Evolutionary conservation across 2,797 vertebrate genomes (phyloP).

Genomic region (Trachurus trachurus): DNA sequence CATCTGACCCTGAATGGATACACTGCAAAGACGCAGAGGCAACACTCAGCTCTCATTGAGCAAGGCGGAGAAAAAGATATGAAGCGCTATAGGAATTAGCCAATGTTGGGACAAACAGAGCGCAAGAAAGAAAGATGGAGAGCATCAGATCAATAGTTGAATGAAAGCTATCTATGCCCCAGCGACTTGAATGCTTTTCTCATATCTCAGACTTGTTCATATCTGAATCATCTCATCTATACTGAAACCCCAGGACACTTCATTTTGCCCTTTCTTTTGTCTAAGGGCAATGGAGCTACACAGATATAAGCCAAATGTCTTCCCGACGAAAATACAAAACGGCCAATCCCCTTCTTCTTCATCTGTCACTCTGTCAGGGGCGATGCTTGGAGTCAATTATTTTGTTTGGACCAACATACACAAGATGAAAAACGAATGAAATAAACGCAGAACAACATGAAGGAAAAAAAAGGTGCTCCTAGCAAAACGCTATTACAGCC

Average conservation of each 20-base stretch:
- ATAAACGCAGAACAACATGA: slow-evolving; percentile 43
- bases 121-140: slow-evolving; percentile 48
- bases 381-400: slow-evolving; percentile 46
- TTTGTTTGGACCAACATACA: slow-evolving; percentile 41
- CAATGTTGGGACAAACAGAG: slow-evolving; percentile 33
- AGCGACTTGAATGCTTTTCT: slow-evolving; percentile 53
- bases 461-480: slow-evolving; percentile 36
- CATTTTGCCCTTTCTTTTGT: slow-evolving; percentile 43
- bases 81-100: slow-evolving; percentile 19
- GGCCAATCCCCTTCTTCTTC: slow-evolving; percentile 17
- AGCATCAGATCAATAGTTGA: slow-evolving; percentile 66
- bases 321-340: slow-evolving; percentile 33
- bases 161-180: slow-evolving; percentile 57
- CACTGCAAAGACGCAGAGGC: slow-evolving; percentile 10
- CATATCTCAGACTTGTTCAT: slow-evolving; percentile 60
- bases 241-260: slow-evolving; percentile 51
- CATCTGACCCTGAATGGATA: slow-evolving; percentile 50
- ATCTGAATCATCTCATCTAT: slow-evolving; percentile 66
- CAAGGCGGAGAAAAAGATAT: slow-evolving; percentile 1
- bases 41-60: slow-evolving; percentile 8
- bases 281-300: slow-evolving; percentile 30
- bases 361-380: slow-evolving; percentile 55
- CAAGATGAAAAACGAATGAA: slow-evolving; percentile 44
- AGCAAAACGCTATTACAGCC: slow-evolving; percentile 54
- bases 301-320: slow-evolving; percentile 39